A percentile compares a stretch with the other conserved stretches of the same genome.
Conservation (phyloP, 2,888 invertebrate genomes). For the Parapristionchus giblindavisi region DNA sequence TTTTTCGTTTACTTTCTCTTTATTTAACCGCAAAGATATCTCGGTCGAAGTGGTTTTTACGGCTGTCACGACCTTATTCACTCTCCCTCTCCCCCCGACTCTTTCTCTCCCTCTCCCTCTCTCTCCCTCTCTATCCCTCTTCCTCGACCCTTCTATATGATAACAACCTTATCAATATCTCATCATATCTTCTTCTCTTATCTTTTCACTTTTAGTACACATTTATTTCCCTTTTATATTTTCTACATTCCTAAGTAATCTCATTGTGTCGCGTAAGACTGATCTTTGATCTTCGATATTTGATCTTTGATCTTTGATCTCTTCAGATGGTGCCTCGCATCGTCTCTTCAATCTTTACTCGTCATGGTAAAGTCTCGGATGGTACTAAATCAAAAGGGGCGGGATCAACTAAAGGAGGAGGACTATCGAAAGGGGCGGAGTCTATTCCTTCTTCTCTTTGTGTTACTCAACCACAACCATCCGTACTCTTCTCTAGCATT, state of each 20-base stretch:
- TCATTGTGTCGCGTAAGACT: background rate
- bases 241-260: background rate
- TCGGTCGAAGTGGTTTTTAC: too few species aligned
- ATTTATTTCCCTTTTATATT: background rate
- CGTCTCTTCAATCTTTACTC: too few species aligned
- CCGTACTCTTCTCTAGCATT: too few species aligned
- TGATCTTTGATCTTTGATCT: too few species aligned
- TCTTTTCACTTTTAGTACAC: background rate
- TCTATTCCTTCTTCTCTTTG: background rate
- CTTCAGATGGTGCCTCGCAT: too few species aligned
- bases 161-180: background rate
- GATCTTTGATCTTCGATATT: too few species aligned
- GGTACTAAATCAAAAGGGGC: background rate
- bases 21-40: too few species aligned
- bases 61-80: too few species aligned
- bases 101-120: background rate
- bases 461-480: too few species aligned
- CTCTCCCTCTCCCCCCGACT: background rate
- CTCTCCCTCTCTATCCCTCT: background rate
- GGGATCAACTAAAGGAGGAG: background rate
- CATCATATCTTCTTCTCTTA: background rate
- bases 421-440: slow-evolving; percentile 4
- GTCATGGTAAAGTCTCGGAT: background rate
- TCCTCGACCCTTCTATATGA: background rate
- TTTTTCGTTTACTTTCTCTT: too few species aligned